phyloP scores from a whole-genome alignment of 1,140 invertebrate species.

The Drosophila gunungcola region DNA sequence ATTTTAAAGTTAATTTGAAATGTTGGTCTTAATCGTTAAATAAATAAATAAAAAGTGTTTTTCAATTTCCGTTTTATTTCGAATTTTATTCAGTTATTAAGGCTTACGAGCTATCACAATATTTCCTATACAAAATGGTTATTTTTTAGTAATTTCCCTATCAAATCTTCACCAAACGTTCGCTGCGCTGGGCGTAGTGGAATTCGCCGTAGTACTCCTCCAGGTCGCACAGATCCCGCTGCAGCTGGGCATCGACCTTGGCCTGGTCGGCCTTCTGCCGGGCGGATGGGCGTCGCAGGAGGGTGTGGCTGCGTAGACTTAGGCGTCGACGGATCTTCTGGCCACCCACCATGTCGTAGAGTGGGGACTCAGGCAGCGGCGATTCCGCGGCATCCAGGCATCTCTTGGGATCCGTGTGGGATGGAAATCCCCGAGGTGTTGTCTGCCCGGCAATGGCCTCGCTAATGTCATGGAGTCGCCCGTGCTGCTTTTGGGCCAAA shows the following conservation, averaged over 20 bases:
- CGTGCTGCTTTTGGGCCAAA: not conserved
- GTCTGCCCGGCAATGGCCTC: constrained; percentile 62
- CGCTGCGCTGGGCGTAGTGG: constrained; percentile 59
- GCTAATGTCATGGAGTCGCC: constrained; percentile 53
- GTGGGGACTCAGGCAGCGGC: constrained; percentile 16
- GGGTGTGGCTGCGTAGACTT: constrained; percentile 34
- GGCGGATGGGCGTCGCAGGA: constrained; percentile 32
- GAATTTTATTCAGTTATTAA: constrained; percentile 46
- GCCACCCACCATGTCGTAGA: constrained; percentile 40
- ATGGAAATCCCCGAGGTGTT: constrained; percentile 66
- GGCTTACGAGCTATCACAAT: constrained; percentile 62
- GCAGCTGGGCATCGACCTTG: constrained; percentile 52
- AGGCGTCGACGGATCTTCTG: constrained; percentile 52
- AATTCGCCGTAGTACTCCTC: constrained; percentile 75
- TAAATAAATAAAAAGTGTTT: not conserved
- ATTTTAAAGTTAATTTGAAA: too few species aligned
- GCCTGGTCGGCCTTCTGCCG: constrained; percentile 54
- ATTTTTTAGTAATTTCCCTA: not conserved
- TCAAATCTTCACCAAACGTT: constrained; percentile 40
- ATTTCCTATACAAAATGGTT: constrained; percentile 7
- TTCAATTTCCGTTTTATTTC: not conserved
- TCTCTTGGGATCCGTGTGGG: constrained; percentile 58
- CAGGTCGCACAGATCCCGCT: constrained; percentile 60
- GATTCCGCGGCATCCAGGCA: constrained; percentile 24
- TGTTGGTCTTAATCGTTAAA: too few species aligned